Base-by-base conservation (phyloP, 2,888 invertebrate species). In the Lithophane socia region DNA sequence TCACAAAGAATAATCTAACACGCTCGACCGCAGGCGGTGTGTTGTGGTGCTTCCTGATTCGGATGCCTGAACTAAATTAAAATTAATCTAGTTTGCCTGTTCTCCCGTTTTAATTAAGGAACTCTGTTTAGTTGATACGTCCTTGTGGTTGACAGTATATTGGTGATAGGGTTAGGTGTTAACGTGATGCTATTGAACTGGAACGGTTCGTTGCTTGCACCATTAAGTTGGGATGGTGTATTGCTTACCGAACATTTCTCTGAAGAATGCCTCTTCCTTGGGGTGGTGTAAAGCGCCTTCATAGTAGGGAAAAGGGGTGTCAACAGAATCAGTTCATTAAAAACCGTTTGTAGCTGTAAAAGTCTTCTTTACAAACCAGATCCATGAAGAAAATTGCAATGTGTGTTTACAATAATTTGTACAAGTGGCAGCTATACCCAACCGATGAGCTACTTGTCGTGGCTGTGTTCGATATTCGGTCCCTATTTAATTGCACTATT, bases 61-160 rank as follows among this genome's bases (percentile, higher is more conserved):
- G 85, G 83, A 85, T 60, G 77, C 75, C 73, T 56, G 42, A 18
- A 47, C 71, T 82, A 77, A 82, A 82, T 80, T 83, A 75, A 80
- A 85, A 86, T 80, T 47, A 75, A 80, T 73, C 83, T 81, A 81
- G 87, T 81, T 87, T 85, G 79, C 79, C 60, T 73, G 73, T 81
- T 54, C 63, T 47, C 77, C 73, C 63, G 70, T 83, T 86, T 85
- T 76, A 85, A 85, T 85, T 76, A 85, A 79, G 54, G 65, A 69
- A 68, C 63, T 65, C 63, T 67, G 63, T 77, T 76, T 75, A 74
- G 74, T 83, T 65, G 77, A 79, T 77, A 79, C 64, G 68, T 75
- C 64, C 58, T 74, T 66, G 83, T 24, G 77, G 75, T 72, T 44
- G 13, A 29, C n/a, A 42, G 67, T 67, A 65, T 83, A 75, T 75